Evolutionary conservation across 2,888 invertebrate species (phyloP).

Genomic region (Cordilura impudica): DNA sequence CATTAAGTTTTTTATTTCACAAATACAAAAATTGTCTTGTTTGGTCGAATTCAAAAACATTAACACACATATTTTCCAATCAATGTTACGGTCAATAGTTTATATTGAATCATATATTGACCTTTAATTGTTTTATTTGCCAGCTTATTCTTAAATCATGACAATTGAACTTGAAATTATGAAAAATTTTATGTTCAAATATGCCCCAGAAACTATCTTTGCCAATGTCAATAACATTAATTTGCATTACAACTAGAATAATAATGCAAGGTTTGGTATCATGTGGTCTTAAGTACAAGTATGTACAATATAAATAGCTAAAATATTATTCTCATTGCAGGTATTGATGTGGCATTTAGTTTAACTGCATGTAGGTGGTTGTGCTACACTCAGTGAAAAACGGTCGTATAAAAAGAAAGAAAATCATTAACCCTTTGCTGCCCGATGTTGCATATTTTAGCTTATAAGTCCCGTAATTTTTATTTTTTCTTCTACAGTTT

Average conservation of each 20-base stretch:
- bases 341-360: slow-evolving; percentile 22
- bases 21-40: too few species aligned
- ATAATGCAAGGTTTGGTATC: neutral
- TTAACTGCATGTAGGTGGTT: neutral
- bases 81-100: neutral
- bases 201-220: slow-evolving; percentile 40
- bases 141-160: neutral
- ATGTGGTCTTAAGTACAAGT: neutral
- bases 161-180: slow-evolving; percentile 42
- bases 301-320: slow-evolving; percentile 13
- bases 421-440: too few species aligned
- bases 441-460: too few species aligned
- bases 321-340: slow-evolving; percentile 26
- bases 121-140: neutral
- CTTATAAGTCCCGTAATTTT: too few species aligned
- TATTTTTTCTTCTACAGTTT: too few species aligned
- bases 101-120: neutral
- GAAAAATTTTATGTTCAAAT: neutral
- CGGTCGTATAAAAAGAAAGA: too few species aligned
- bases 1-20: too few species aligned
- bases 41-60: too few species aligned
- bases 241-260: slow-evolving; percentile 17
- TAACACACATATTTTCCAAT: neutral
- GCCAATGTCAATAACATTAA: slow-evolving; percentile 50
- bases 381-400: neutral